phyloP scores from a whole-genome alignment of 2,113 vertebrate species.

The Otocyon megalotis region DNA sequence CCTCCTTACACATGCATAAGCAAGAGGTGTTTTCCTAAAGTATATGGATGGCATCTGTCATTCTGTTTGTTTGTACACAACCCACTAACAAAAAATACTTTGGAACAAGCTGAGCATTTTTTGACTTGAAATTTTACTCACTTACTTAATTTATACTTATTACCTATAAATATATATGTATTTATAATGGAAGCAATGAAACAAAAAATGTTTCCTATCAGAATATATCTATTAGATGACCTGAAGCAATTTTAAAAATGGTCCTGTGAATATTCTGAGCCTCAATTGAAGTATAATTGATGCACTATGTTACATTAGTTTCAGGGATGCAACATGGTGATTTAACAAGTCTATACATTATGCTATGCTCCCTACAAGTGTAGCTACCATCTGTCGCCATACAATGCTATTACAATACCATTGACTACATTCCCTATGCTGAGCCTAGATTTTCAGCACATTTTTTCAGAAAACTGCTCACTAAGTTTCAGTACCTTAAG shows the following conservation, averaged over 20 bases:
- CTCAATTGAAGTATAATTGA: background rate
- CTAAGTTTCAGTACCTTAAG: constrained; percentile 2
- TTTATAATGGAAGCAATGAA: background rate
- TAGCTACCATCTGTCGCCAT: background rate
- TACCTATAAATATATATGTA: background rate
- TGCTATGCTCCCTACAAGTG: background rate
- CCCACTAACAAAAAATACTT: constrained; percentile 43
- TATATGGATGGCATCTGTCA: constrained; percentile 45
- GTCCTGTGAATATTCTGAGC: constrained; percentile 15
- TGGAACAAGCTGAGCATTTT: constrained; percentile 59
- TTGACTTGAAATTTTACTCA: constrained; percentile 1
- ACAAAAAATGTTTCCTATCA: constrained; percentile 10
- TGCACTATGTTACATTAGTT: background rate
- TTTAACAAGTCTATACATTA: background rate
- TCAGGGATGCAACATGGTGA: background rate
- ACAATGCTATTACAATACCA: background rate
- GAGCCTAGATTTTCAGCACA: constrained; percentile 12
- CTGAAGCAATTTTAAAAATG: constrained; percentile 30
- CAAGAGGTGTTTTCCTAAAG: constrained; percentile 62
- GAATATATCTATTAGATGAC: background rate
- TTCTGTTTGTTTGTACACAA: constrained; percentile 69
- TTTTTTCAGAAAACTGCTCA: constrained; percentile 39
- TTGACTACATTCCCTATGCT: background rate
- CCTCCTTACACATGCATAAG: constrained; percentile 43
- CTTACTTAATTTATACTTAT: background rate